These are phyloP conservation scores for Pristionchus entomophagus DNA, from an alignment of 2,888 invertebrate genomes.

Conservation along the genomic window DNA sequence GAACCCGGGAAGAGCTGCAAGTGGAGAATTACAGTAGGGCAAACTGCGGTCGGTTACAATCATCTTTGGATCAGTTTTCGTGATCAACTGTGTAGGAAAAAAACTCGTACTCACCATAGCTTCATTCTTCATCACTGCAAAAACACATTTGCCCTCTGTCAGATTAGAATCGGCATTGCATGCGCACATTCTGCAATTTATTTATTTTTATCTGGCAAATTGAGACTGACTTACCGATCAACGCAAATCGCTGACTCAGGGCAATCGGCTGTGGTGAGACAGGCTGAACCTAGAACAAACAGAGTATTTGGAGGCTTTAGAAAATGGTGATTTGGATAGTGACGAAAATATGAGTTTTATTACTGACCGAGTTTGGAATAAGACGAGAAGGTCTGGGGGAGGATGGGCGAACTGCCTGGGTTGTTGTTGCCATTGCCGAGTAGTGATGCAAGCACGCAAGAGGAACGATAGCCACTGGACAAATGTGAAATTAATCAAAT, in stretches of 20 bases:
- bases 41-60: no score
- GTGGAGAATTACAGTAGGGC: no score
- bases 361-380: constrained; percentile 16
- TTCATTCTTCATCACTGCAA: constrained; percentile 33
- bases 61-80: no score
- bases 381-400: constrained; percentile 38
- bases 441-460: constrained; percentile 53
- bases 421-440: not conserved
- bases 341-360: no score
- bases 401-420: not conserved
- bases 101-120: not conserved
- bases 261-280: constrained; percentile 40
- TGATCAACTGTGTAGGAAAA: no score
- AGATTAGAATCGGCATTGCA: constrained; percentile 58
- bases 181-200: constrained; percentile 52
- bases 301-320: no score
- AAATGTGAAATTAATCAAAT: no score
- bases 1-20: constrained; percentile 42
- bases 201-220: not conserved
- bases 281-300: not conserved
- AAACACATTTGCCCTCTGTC: constrained; percentile 55
- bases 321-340: no score
- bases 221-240: not conserved
- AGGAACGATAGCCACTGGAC: constrained; percentile 58
- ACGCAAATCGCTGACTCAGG: constrained; percentile 39